phyloP scores from a whole-genome alignment of 2,113 vertebrate species.

The Nothocercus julius region DNA sequence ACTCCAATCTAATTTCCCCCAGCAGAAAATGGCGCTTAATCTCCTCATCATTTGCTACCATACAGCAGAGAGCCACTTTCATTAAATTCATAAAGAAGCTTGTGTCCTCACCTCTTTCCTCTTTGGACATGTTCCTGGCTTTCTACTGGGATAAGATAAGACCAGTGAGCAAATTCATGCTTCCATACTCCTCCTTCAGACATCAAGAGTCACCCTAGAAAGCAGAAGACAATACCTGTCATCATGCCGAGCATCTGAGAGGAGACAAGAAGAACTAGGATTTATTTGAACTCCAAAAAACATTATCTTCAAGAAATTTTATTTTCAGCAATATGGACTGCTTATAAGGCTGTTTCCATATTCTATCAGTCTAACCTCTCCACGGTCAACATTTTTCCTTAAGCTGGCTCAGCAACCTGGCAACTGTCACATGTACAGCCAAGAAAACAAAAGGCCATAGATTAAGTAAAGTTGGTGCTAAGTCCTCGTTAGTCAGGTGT shows the following conservation, averaged over 20 bases:
- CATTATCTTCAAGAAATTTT: background rate
- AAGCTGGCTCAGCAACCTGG: constrained; percentile 1
- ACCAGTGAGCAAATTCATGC: background rate
- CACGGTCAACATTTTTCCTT: background rate
- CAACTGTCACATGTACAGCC: background rate
- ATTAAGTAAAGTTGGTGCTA: constrained; percentile 49
- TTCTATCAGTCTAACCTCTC: constrained; percentile 25
- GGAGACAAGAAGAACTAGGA: background rate
- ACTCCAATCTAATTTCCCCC: background rate
- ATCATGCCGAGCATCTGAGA: background rate
- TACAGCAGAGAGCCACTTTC: background rate
- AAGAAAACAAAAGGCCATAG: constrained; percentile 46
- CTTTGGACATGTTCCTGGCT: background rate
- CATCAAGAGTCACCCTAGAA: background rate
- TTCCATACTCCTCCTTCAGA: background rate
- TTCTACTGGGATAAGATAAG: background rate
- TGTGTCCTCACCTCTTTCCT: background rate
- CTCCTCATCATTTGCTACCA: background rate
- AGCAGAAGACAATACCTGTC: background rate
- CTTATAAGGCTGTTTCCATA: background rate
- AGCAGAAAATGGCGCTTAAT: background rate
- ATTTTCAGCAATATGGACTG: background rate
- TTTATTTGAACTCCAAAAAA: background rate
- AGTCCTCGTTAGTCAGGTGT: constrained; percentile 64
- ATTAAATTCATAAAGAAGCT: background rate